phyloP scores from a whole-genome alignment of 2,888 invertebrate genomes.

The Trisateles emortualis region DNA sequence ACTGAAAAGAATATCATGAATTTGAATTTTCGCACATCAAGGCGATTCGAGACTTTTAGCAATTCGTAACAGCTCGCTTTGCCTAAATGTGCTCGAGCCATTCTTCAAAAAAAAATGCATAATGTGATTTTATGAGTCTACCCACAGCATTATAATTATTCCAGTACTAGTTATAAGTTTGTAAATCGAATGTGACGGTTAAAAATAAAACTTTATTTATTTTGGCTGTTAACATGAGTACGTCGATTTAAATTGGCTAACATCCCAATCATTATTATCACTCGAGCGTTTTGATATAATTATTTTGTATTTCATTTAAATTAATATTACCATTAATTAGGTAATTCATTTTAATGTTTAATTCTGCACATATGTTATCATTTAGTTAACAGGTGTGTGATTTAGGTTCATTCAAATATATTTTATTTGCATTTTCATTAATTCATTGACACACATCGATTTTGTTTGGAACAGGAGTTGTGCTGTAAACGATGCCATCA shows the following conservation, averaged over 20 bases:
- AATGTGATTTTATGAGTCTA: not conserved
- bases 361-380: slow-evolving; percentile 30
- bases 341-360: slow-evolving; percentile 27
- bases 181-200: slow-evolving; percentile 36
- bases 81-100: not conserved
- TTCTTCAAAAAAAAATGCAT: not conserved
- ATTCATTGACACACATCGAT: slow-evolving; percentile 33
- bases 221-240: slow-evolving; percentile 64
- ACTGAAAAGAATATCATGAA: no score
- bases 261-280: slow-evolving; percentile 68
- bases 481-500: slow-evolving; percentile 13
- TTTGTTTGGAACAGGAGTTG: slow-evolving; percentile 26
- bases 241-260: slow-evolving; percentile 57
- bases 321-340: slow-evolving; percentile 25
- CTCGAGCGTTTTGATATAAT: slow-evolving; percentile 57
- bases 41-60: no score
- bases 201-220: slow-evolving; percentile 61
- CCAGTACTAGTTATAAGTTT: slow-evolving; percentile 29
- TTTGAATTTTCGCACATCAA: no score
- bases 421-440: slow-evolving; percentile 34
- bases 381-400: slow-evolving; percentile 40
- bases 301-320: slow-evolving; percentile 45
- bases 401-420: slow-evolving; percentile 35
- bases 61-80: not conserved
- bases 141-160: not conserved